A percentile compares a stretch with the other conserved stretches of the same genome.
Evolutionary conservation across 2,797 vertebrate genomes (phyloP).

Genomic region (Glossophaga mutica): DNA sequence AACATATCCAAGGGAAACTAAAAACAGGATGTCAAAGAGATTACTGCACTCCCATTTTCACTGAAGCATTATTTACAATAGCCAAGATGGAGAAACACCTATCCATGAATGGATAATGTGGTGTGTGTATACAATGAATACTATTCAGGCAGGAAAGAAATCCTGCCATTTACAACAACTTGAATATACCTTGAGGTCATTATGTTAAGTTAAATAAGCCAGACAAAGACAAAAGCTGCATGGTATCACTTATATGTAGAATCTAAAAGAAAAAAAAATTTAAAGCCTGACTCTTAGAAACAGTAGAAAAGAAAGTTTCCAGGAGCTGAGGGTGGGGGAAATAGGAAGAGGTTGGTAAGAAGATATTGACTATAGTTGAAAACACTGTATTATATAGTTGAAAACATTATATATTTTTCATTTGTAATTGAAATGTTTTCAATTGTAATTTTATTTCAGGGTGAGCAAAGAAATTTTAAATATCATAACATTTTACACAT

Average conservation of each 20-base stretch:
- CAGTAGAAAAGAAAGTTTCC: background rate
- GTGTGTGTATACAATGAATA: background rate
- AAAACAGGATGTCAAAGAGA: background rate
- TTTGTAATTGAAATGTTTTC: background rate
- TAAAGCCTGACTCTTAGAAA: background rate
- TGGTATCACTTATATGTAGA: background rate
- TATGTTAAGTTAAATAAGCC: background rate
- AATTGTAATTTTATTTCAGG: background rate
- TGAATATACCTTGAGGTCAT: background rate
- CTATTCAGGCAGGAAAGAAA: background rate
- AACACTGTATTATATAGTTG: background rate
- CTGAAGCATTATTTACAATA: background rate
- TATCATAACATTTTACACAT: background rate
- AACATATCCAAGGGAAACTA: background rate
- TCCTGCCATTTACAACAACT: background rate
- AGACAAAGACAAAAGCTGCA: background rate
- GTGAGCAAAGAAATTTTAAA: background rate
- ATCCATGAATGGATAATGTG: background rate
- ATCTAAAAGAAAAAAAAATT: background rate
- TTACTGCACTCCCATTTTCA: background rate
- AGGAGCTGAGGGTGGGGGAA: too few relatives aligned
- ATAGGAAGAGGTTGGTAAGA: background rate
- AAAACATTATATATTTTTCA: background rate
- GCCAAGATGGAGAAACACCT: background rate
- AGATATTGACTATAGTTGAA: background rate